Evolutionary conservation across 2,888 invertebrate genomes (phyloP).

Genomic region (Lamellibrachia satsuma): DNA sequence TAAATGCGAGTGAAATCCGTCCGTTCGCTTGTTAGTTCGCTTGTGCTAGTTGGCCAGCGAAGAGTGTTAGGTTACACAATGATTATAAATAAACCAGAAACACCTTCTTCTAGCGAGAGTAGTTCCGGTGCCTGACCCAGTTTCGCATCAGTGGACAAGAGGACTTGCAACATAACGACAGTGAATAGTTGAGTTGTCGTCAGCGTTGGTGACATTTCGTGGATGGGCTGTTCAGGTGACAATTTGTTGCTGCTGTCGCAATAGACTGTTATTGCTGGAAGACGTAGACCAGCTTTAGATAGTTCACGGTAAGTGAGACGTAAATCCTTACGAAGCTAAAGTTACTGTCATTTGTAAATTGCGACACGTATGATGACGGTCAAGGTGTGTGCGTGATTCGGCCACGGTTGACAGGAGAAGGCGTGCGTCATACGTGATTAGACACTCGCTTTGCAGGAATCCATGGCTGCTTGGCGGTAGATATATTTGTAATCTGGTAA

Average conservation of each 20-base stretch:
- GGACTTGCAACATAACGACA: no score
- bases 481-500: no score
- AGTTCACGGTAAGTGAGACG: background rate
- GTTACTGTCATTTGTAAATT: background rate
- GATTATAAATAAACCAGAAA: no score
- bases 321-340: background rate
- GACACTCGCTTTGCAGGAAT: background rate
- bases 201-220: background rate
- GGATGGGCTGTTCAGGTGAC: background rate
- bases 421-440: background rate
- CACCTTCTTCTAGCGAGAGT: no score
- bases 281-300: background rate
- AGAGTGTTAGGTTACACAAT: no score
- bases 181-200: background rate
- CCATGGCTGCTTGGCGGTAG: no score
- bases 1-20: no score
- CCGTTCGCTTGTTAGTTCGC: no score
- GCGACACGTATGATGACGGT: background rate
- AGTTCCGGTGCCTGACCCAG: no score
- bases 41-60: no score
- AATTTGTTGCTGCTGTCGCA: background rate
- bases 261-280: background rate
- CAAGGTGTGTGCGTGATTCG: background rate
- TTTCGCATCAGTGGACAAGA: no score
- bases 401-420: background rate